A percentile compares a stretch with the other conserved stretches of the same genome.
Conservation (phyloP, 2,888 invertebrate species). For the Tetanocera ferruginea region DNA sequence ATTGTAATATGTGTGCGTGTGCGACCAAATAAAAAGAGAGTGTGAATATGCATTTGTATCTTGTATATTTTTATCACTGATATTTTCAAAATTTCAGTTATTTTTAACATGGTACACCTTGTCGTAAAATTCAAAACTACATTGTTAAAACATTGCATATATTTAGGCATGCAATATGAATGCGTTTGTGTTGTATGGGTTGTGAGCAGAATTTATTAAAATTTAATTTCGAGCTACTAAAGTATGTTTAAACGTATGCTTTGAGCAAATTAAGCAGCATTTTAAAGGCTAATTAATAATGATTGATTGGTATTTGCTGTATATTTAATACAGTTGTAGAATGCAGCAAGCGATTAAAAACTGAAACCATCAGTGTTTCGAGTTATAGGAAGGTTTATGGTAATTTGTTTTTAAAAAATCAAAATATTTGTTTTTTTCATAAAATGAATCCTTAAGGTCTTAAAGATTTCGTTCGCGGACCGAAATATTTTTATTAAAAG, state of each 20-base stretch:
- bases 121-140: no score
- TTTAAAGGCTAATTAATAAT: not conserved
- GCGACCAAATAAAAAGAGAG: not conserved
- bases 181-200: no score
- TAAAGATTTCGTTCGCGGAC: no score
- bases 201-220: not conserved
- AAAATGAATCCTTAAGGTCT: no score
- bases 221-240: not conserved
- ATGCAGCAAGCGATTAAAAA: not conserved
- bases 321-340: not conserved
- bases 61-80: slow-evolving; percentile 1
- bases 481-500: no score
- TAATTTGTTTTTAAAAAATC: not conserved
- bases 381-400: not conserved
- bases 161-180: not conserved
- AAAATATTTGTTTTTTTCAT: not conserved
- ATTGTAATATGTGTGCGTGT: not conserved
- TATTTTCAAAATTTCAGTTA: not conserved
- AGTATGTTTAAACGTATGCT: not conserved
- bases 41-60: not conserved
- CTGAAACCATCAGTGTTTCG: not conserved
- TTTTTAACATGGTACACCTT: no score
- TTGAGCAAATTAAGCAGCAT: not conserved
- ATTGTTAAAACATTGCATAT: slow-evolving; percentile 1
- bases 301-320: no score